Conservation (phyloP, 2,113 vertebrate species). For the Mugil cephalus region DNA sequence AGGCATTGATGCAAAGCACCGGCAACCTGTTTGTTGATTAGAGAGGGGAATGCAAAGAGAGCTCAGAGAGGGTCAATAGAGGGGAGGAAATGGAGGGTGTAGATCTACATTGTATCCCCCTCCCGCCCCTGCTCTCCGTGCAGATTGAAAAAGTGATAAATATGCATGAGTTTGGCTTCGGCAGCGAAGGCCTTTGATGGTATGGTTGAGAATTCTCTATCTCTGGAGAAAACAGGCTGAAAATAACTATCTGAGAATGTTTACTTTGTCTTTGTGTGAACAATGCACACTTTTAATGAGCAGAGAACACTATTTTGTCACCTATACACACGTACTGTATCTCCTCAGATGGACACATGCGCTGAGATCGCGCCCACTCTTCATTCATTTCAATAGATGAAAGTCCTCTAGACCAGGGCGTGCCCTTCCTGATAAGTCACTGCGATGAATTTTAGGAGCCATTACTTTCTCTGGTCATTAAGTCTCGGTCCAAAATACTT, state of each 20-base stretch:
- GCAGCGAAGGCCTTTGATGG: slow-evolving; percentile 72
- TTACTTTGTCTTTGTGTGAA: slow-evolving; percentile 46
- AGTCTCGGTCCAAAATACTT: not conserved
- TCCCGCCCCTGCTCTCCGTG: slow-evolving; percentile 47
- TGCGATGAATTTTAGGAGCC: slow-evolving; percentile 8
- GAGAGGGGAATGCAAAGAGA: slow-evolving; percentile 58
- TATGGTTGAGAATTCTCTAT: slow-evolving; percentile 56
- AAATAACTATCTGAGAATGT: slow-evolving; percentile 69
- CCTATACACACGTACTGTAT: not conserved
- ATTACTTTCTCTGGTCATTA: not conserved
- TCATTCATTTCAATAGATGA: not conserved
- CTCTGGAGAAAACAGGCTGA: slow-evolving; percentile 67
- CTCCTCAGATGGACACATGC: not conserved
- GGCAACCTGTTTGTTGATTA: slow-evolving; percentile 72
- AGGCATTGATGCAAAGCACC: slow-evolving; percentile 39
- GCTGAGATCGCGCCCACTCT: slow-evolving; percentile 1
- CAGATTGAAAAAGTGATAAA: slow-evolving; percentile 80
- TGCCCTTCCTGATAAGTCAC: not conserved
- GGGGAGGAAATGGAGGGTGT: slow-evolving; percentile 62
- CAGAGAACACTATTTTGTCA: slow-evolving; percentile 10
- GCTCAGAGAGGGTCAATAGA: slow-evolving; percentile 63
- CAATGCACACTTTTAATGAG: slow-evolving; percentile 62
- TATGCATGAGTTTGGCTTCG: slow-evolving; percentile 80
- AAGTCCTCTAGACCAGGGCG: not conserved
- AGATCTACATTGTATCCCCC: slow-evolving; percentile 34